A percentile compares a stretch with the other conserved stretches of the same genome.
phyloP scores from a whole-genome alignment of 2,113 vertebrate species.

The Perca schrenkii region DNA sequence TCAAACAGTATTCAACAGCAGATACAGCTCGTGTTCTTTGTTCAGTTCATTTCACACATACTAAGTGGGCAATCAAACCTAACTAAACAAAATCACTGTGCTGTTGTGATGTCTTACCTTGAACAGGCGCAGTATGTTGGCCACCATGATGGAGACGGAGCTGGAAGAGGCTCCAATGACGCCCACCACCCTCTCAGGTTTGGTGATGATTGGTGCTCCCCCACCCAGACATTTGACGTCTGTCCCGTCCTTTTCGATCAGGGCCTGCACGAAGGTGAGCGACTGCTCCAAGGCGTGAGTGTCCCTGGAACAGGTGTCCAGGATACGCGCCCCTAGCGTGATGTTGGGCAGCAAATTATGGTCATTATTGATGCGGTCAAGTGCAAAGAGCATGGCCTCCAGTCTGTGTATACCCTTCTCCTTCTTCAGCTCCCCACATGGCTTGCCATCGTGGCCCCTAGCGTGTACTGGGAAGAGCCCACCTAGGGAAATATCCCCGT shows the following conservation, averaged over 20 bases:
- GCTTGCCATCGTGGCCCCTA: slow-evolving; percentile 92
- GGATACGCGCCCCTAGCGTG: slow-evolving; percentile 95
- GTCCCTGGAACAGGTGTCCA: slow-evolving; percentile 98
- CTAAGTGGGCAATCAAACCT: neutral
- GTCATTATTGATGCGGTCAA: slow-evolving; percentile 98
- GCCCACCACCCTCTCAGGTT: slow-evolving; percentile 94
- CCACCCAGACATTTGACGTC: slow-evolving; percentile 95
- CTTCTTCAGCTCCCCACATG: slow-evolving; percentile 98
- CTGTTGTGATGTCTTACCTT: slow-evolving; percentile 86
- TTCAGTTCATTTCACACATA: neutral
- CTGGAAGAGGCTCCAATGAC: slow-evolving; percentile 97
- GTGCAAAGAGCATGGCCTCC: slow-evolving; percentile 98
- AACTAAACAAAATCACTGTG: neutral
- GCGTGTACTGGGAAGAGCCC: slow-evolving; percentile 96
- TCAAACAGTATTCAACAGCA: slow-evolving; percentile 2
- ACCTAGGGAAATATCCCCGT: slow-evolving; percentile 96
- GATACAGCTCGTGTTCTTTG: neutral
- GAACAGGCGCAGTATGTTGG: slow-evolving; percentile 97
- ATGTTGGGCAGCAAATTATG: slow-evolving; percentile 96
- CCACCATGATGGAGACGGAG: slow-evolving; percentile 99
- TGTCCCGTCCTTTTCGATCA: slow-evolving; percentile 96
- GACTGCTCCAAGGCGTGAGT: slow-evolving; percentile 98
- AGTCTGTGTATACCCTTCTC: slow-evolving; percentile 97
- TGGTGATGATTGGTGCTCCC: slow-evolving; percentile 95
- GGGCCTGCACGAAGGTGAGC: slow-evolving; percentile 97